These are phyloP conservation scores for Cryptocephalus moraei DNA, from an alignment of 2,888 invertebrate species.

Conservation along the genomic window DNA sequence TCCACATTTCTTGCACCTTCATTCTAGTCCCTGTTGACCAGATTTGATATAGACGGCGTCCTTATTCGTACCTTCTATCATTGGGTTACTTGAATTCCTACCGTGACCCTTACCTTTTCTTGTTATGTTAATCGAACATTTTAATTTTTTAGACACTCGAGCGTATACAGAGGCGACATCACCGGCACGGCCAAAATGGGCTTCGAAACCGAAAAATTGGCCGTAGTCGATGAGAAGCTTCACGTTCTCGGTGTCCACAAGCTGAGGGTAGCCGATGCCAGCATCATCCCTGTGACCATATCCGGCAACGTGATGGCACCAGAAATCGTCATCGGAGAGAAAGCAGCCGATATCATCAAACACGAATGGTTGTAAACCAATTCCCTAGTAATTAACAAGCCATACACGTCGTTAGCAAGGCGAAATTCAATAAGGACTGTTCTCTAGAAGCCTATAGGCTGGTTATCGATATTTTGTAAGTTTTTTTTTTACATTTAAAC, in stretches of 20 bases:
- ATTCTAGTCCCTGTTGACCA: no score
- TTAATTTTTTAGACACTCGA: slow-evolving; percentile 13
- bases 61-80: no score
- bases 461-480: no score
- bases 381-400: not conserved
- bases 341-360: slow-evolving; percentile 56
- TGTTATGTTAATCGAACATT: not conserved
- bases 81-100: not conserved
- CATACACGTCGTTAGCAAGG: no score
- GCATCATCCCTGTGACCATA: slow-evolving; percentile 53
- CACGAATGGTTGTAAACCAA: slow-evolving; percentile 27
- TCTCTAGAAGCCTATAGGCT: no score
- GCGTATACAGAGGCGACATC: slow-evolving; percentile 24
- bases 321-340: slow-evolving; percentile 62
- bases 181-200: slow-evolving; percentile 64
- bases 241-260: slow-evolving; percentile 50
- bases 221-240: slow-evolving; percentile 54
- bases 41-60: not conserved
- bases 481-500: no score
- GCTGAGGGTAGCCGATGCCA: slow-evolving; percentile 57
- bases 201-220: slow-evolving; percentile 46
- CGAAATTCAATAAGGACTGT: no score
- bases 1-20: no score
- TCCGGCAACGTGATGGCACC: slow-evolving; percentile 61
- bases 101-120: not conserved